Percentiles rank a stretch among this genome's conserved stretches.
phyloP scores from a whole-genome alignment of 2,888 invertebrate species.

The Pyrochroa serraticornis region DNA sequence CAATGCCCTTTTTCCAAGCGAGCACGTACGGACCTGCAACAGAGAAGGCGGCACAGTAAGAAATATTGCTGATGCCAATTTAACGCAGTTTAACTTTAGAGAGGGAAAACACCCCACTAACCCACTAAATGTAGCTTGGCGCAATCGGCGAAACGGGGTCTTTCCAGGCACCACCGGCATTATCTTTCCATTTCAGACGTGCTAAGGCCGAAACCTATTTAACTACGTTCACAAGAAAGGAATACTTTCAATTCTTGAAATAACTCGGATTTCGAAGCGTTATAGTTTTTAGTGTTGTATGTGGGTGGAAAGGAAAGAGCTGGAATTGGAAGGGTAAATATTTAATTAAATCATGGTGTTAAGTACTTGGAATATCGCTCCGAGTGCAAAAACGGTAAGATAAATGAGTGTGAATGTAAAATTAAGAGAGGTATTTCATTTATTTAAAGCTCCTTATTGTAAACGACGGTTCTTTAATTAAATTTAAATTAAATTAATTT shows the following conservation, averaged over 20 bases:
- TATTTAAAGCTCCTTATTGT: conserved; percentile 6
- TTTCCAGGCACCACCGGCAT: neutral
- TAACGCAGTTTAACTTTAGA: conserved; percentile 26
- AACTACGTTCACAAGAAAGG: no score
- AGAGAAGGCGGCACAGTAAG: conserved; percentile 20
- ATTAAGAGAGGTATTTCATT: conserved; percentile 2
- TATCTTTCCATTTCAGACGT: neutral
- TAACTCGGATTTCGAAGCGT: no score
- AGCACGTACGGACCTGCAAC: conserved; percentile 66
- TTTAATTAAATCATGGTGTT: no score
- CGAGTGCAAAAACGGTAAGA: neutral
- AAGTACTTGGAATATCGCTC: no score
- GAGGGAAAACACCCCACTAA: conserved; percentile 8
- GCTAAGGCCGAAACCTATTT: neutral
- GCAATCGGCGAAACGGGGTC: neutral
- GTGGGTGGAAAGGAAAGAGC: no score
- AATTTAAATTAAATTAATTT: conserved; percentile 2
- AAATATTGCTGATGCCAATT: conserved; percentile 29
- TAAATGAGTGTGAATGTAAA: neutral
- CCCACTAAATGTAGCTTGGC: conserved; percentile 1
- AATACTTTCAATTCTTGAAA: no score
- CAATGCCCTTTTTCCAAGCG: conserved; percentile 71
- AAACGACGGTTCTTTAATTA: conserved; percentile 1
- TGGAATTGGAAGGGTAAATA: no score
- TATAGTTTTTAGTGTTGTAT: no score